These are phyloP conservation scores for Drosophila pallidifrons DNA, from an alignment of 1,140 invertebrate species.

Conservation along the genomic window DNA sequence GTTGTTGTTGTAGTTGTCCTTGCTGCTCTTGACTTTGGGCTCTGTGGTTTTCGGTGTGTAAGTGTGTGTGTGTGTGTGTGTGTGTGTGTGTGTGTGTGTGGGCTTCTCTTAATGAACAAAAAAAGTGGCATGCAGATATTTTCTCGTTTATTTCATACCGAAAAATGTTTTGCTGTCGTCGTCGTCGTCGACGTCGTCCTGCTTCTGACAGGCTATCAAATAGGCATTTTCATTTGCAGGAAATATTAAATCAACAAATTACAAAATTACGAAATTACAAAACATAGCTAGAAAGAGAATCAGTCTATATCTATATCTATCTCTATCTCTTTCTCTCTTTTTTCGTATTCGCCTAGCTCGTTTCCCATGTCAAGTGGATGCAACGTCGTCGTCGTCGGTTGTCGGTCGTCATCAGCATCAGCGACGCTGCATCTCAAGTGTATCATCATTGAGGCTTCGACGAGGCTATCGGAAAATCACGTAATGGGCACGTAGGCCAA, in stretches of 20 bases:
- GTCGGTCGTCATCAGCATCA: conserved; percentile 28
- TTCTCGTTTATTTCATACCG: conserved; percentile 27
- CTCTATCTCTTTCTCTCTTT: background rate
- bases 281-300: background rate
- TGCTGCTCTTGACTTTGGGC: conserved; percentile 39
- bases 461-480: conserved; percentile 78
- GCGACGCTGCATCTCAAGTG: conserved; percentile 51
- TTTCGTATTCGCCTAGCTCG: background rate
- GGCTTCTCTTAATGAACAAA: conserved; percentile 35
- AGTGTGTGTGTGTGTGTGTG: conserved; percentile 3
- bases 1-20: background rate
- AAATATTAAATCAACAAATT: conserved; percentile 74
- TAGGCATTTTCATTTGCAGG: conserved; percentile 66
- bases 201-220: conserved; percentile 70
- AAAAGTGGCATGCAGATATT: conserved; percentile 53
- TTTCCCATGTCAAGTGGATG: conserved; percentile 10
- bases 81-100: background rate
- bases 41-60: conserved; percentile 26
- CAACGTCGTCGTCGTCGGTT: background rate
- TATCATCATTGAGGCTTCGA: conserved; percentile 32
- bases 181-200: conserved; percentile 10
- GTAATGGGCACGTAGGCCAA: conserved; percentile 80
- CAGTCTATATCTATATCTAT: background rate
- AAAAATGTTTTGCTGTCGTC: conserved; percentile 14
- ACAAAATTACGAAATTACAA: conserved; percentile 30